Evolutionary conservation across 2,888 invertebrate species (phyloP).

Genomic region (Drosophila austrosaltans): DNA sequence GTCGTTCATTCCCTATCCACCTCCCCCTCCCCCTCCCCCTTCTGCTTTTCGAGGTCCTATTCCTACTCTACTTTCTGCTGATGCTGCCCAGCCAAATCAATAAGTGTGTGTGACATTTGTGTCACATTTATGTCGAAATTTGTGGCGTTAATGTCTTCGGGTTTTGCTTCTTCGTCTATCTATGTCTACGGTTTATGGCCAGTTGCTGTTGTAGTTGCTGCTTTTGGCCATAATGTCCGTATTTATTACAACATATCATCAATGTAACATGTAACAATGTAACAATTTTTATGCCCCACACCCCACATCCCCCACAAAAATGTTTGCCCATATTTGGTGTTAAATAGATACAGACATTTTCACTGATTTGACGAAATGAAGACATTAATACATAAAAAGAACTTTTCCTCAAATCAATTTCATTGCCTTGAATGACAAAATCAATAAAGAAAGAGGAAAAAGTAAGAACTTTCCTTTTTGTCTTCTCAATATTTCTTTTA

Average conservation of each 20-base stretch:
- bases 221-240: slow-evolving; percentile 53
- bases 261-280: slow-evolving; percentile 30
- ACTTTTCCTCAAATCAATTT: slow-evolving; percentile 27
- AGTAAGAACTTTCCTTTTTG: neutral
- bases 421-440: neutral
- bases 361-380: slow-evolving; percentile 65
- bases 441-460: neutral
- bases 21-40: slow-evolving; percentile 5
- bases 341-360: slow-evolving; percentile 53
- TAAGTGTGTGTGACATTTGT: slow-evolving; percentile 73
- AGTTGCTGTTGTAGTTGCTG: slow-evolving; percentile 23
- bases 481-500: neutral
- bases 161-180: neutral
- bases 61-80: neutral
- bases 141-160: slow-evolving; percentile 68
- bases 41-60: neutral
- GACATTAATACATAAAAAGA: slow-evolving; percentile 59
- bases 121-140: slow-evolving; percentile 74
- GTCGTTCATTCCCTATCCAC: slow-evolving; percentile 24
- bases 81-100: slow-evolving; percentile 48
- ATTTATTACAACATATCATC: slow-evolving; percentile 63
- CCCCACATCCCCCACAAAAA: slow-evolving; percentile 12
- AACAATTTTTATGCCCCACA: slow-evolving; percentile 40
- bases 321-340: slow-evolving; percentile 42
- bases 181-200: slow-evolving; percentile 51